phyloP scores from a whole-genome alignment of 2,113 vertebrate species.

The Podilymbus podiceps region DNA sequence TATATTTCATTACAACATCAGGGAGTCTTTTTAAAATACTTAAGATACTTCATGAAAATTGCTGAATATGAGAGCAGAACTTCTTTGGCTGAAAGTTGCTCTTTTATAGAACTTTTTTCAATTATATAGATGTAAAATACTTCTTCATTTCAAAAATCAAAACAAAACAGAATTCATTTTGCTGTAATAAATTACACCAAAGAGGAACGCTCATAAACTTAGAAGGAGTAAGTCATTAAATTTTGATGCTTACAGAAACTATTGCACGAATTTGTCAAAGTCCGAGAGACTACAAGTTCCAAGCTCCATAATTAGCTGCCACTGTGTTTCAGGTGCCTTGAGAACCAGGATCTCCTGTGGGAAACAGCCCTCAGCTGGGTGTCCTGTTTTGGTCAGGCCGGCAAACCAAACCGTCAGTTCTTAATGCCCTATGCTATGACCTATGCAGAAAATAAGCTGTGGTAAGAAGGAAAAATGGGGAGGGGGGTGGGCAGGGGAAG shows the following conservation, averaged over 20 bases:
- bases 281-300: neutral
- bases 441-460: neutral
- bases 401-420: neutral
- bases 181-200: neutral
- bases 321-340: neutral
- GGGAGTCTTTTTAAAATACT: neutral
- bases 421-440: too few species aligned
- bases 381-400: neutral
- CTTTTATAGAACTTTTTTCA: neutral
- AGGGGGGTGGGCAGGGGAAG: too few species aligned
- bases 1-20: conserved; percentile 21
- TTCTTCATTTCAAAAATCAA: neutral
- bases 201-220: neutral
- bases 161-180: neutral
- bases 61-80: neutral
- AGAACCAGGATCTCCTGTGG: neutral
- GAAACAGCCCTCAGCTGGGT: neutral
- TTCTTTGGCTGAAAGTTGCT: neutral
- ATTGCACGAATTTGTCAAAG: neutral
- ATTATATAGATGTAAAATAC: neutral
- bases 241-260: neutral
- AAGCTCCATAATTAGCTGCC: neutral
- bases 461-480: neutral
- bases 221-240: neutral
- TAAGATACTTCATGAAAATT: neutral